phyloP scores from a whole-genome alignment of 2,113 vertebrate genomes.

The Eubucco bourcierii region DNA sequence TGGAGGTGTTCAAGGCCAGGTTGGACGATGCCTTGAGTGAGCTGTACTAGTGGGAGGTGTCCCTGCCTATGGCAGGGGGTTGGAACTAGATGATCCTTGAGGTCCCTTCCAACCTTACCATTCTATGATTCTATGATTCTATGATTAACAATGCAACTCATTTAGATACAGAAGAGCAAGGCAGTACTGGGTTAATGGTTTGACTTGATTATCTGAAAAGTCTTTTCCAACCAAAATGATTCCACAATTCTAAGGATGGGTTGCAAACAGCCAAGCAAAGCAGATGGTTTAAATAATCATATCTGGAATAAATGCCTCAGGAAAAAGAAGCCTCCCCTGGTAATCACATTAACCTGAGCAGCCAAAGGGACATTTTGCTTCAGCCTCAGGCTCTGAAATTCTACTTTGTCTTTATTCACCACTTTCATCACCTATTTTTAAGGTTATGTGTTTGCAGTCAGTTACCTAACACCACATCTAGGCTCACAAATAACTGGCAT shows the following conservation, averaged over 20 bases:
- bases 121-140: too few species aligned
- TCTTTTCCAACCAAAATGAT: too few species aligned
- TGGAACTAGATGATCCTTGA: too few species aligned
- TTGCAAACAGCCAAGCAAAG: background rate
- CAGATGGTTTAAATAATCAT: background rate
- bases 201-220: too few species aligned
- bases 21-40: too few species aligned
- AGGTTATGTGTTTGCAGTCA: background rate
- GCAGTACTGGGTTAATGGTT: too few species aligned
- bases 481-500: background rate
- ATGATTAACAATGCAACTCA: background rate
- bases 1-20: too few species aligned
- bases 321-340: background rate
- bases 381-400: background rate
- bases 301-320: background rate
- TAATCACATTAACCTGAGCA: constrained; percentile 7
- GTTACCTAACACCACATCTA: background rate
- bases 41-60: too few species aligned
- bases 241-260: background rate
- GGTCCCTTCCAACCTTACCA: too few species aligned
- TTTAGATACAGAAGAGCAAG: background rate
- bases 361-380: background rate
- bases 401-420: background rate
- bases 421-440: background rate
- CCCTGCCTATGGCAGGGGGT: too few species aligned